A percentile compares a stretch with the other conserved stretches of the same genome.
Evolutionary conservation across 2,797 vertebrate species (phyloP).

Genomic region (Thunnus albacares): DNA sequence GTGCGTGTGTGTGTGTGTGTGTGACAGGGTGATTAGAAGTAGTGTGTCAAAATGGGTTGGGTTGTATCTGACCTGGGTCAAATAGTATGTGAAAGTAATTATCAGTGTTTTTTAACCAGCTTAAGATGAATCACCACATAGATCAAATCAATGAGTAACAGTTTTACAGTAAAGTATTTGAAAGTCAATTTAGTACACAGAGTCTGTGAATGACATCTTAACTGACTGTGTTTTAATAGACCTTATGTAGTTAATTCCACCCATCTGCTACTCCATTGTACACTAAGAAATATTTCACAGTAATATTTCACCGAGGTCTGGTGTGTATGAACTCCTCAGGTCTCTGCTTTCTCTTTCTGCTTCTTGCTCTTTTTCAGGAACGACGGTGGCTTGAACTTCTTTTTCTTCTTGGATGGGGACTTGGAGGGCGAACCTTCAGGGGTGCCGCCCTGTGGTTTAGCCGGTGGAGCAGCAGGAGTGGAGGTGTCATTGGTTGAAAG

Average conservation of each 20-base stretch:
- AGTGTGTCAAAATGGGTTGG: conserved; percentile 43
- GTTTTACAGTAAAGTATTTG: conserved; percentile 54
- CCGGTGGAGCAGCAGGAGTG: conserved; percentile 65
- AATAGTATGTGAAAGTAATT: conserved; percentile 70
- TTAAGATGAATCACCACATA: conserved; percentile 57
- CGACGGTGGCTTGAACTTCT: conserved; percentile 98
- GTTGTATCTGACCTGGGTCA: conserved; percentile 61
- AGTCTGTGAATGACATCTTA: conserved; percentile 51
- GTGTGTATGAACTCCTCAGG: conserved; percentile 80
- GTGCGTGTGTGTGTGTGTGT: conserved; percentile 14
- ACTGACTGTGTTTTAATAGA: conserved; percentile 48
- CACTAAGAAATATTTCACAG: conserved; percentile 66
- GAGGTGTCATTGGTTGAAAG: conserved; percentile 87
- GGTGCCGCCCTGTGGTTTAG: conserved; percentile 81
- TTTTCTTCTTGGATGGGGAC: conserved; percentile 98
- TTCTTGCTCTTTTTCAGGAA: conserved; percentile 97
- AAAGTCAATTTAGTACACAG: conserved; percentile 25
- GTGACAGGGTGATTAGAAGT: conserved; percentile 38
- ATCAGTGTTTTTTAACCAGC: conserved; percentile 56
- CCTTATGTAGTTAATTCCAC: conserved; percentile 56
- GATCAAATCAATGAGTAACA: conserved; percentile 48
- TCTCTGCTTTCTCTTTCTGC: conserved; percentile 96
- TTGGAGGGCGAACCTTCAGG: conserved; percentile 96
- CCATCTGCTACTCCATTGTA: conserved; percentile 39
- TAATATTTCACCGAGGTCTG: conserved; percentile 72